Percentiles rank a stretch among this genome's conserved stretches.
phyloP scores from a whole-genome alignment of 2,888 invertebrate species.

The Cyclophora punctaria region DNA sequence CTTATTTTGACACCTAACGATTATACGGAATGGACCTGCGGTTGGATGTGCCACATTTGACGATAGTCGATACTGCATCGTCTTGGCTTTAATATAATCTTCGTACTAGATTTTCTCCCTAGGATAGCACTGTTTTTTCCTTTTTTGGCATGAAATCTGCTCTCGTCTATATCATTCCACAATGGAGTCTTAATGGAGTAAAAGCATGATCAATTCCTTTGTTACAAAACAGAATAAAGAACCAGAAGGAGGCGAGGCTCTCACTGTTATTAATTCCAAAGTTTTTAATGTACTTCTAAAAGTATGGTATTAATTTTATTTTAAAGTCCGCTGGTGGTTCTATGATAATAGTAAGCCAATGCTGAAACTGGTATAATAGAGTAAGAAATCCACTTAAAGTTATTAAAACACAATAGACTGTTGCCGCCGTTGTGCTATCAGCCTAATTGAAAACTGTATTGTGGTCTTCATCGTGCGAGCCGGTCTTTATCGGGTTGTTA shows the following conservation, averaged over 20 bases:
- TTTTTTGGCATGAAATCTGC: too few relatives aligned
- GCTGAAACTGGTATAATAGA: constrained; percentile 32
- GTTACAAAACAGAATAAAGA: constrained; percentile 12
- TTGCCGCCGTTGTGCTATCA: constrained; percentile 38
- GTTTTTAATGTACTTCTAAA: constrained; percentile 9
- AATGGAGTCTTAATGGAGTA: constrained; percentile 18
- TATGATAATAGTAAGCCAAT: constrained; percentile 16
- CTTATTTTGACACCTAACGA: too few relatives aligned
- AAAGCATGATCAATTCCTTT: constrained; percentile 8
- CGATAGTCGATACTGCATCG: too few relatives aligned
- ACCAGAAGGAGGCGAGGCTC: constrained; percentile 4
- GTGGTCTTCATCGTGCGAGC: constrained; percentile 23
- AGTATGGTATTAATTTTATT: constrained; percentile 5
- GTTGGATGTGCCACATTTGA: too few relatives aligned
- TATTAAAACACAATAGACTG: constrained; percentile 60
- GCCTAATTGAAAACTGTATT: constrained; percentile 60
- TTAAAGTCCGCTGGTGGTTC: constrained; percentile 4
- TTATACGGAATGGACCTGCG: too few relatives aligned
- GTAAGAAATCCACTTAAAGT: constrained; percentile 55
- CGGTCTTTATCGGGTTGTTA: constrained; percentile 17
- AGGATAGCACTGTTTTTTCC: too few relatives aligned
- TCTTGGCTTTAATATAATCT: too few relatives aligned
- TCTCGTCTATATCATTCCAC: too few relatives aligned
- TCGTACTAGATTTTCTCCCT: too few relatives aligned
- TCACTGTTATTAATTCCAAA: constrained; percentile 11